These are phyloP conservation scores for Drosophila simulans DNA, from an alignment of 1,140 invertebrate genomes.

Conservation along the genomic window DNA sequence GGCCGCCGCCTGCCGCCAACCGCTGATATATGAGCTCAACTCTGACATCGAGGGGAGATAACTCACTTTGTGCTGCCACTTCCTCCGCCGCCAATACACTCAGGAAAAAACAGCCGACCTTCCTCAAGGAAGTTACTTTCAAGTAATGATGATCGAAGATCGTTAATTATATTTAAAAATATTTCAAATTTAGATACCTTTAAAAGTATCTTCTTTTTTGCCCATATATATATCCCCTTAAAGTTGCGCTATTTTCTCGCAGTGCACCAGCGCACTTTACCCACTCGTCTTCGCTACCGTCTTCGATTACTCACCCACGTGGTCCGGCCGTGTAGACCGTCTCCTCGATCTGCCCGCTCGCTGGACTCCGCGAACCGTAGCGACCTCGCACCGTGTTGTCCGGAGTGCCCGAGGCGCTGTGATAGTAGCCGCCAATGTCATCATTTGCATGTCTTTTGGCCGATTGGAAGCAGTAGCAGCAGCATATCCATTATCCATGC, in stretches of 20 bases:
- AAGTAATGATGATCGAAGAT: no score
- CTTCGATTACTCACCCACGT: conserved; percentile 86
- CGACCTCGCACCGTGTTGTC: conserved; percentile 88
- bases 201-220: no score
- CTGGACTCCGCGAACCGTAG: conserved; percentile 88
- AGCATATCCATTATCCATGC: conserved; percentile 5
- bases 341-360: conserved; percentile 87
- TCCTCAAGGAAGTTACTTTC: background rate
- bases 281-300: conserved; percentile 15
- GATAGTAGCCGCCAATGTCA: conserved; percentile 87
- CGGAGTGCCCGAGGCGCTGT: conserved; percentile 86
- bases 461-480: background rate
- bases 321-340: conserved; percentile 90
- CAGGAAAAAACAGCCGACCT: background rate
- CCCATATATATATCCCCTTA: no score
- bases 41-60: conserved; percentile 46
- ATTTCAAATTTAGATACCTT: no score
- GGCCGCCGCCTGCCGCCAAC: conserved; percentile 55
- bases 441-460: conserved; percentile 87
- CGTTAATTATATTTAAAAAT: no score
- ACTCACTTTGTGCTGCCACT: conserved; percentile 70
- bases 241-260: background rate
- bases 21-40: conserved; percentile 70
- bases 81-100: conserved; percentile 15
- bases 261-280: conserved; percentile 37